Percentiles rank a stretch among this genome's conserved stretches.
Conservation (phyloP, 2,888 invertebrate genomes). For the Leucoptera coffeella region DNA sequence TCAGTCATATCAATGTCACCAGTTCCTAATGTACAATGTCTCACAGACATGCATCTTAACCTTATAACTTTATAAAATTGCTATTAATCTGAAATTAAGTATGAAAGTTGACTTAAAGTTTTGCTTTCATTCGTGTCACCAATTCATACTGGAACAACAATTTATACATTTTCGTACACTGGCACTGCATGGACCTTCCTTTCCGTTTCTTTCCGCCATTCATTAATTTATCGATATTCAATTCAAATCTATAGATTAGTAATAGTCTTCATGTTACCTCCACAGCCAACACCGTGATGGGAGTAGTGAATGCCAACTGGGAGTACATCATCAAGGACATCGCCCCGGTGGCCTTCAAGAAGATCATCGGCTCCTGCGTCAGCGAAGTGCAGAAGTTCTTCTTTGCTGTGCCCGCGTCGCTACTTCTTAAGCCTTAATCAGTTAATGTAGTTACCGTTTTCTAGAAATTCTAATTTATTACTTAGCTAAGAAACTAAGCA, state of each 20-base stretch:
- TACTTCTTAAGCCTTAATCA: slow-evolving; percentile 18
- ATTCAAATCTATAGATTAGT: too few species aligned
- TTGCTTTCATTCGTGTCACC: too few species aligned
- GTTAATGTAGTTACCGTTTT: not conserved
- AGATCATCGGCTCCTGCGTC: slow-evolving; percentile 38
- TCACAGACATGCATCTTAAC: too few species aligned
- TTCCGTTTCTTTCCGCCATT: too few species aligned
- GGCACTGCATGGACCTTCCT: too few species aligned
- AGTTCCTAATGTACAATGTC: too few species aligned
- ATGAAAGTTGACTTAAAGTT: too few species aligned
- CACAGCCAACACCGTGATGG: slow-evolving; percentile 27
- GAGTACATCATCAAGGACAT: slow-evolving; percentile 42
- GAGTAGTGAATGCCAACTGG: slow-evolving; percentile 41
- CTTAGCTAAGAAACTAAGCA: not conserved
- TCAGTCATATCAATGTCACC: too few species aligned
- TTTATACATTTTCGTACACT: too few species aligned
- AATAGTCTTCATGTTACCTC: not conserved
- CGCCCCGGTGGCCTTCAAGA: slow-evolving; percentile 34
- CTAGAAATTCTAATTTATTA: not conserved
- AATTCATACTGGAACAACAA: too few species aligned
- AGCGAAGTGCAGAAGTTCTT: slow-evolving; percentile 37
- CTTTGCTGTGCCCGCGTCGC: slow-evolving; percentile 21
- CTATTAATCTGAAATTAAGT: too few species aligned
- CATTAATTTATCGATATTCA: not conserved
- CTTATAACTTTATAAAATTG: too few species aligned